Base-by-base conservation (phyloP, 2,797 vertebrate genomes). In the Xyrichtys novacula region DNA sequence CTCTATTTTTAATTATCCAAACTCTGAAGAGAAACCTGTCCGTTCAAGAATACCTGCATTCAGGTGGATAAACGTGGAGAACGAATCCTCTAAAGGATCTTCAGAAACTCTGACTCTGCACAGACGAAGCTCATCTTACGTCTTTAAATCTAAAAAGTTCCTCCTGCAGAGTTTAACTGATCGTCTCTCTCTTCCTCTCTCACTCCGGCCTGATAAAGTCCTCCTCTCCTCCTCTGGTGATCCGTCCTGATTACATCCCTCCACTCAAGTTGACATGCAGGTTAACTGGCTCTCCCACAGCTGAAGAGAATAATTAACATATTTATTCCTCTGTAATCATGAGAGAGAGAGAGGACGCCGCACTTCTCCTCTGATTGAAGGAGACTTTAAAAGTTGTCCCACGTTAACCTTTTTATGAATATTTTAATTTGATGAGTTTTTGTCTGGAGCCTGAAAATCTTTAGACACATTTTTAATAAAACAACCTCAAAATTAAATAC, bases 211-310 rank as follows among this genome's bases (percentile, higher is more conserved):
- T 47, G 44, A 26, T 26, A 16, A 26, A 47, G 34, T 40, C 29
- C 58, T 52, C 54, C 56, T 31, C 42, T 69, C 56, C 6, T 6
- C 15, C 12, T 14, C 22, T 25, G 64, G 66, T 46, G 15, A 36
- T 78, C 79, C 34, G 19, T 74, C 77, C 71, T 85, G 69, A 83
- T 83, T 74, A 73, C 74, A 72, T 61, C 23, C 49, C 66, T 76
- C 48, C 59, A 68, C 76, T 70, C 36, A 78, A 78, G 71, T 56
- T 82, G 84, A 81, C 76, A 78, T 25, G 42, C 46, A 76, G 76
- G 83, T 81, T 85, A 88, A 82, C 61, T 10, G 66, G 20, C 39
- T 77, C 65, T 67, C 56, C 52, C 46, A 38, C 62, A 20, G 39
- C 67, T 22, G 29, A 77, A 48, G 48, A 50, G 58, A 76, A 62